Base-by-base conservation (phyloP, 2,888 invertebrate genomes). In the Axea sp. region DNA sequence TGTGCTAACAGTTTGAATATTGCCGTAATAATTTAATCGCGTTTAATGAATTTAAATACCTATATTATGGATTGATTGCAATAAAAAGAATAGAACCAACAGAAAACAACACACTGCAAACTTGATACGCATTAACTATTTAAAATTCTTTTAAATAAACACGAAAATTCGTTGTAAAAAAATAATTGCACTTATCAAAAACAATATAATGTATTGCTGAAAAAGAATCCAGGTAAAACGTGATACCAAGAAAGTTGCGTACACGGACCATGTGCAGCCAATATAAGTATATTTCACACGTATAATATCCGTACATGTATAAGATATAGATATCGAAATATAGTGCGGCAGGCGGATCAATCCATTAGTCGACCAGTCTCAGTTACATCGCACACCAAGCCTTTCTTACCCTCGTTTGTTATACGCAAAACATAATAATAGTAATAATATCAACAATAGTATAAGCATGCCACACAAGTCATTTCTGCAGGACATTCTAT, bases 281-380 rank as follows among this genome's bases (percentile, higher is more conserved):
- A 39, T 45, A 49, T 49, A 55, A 55, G 62, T 72, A 55, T 67
- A 53, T 60, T 67, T 73, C 65, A 53, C 59, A 60, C 60, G 39
- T 33, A 68, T 11, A 31, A 4, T 59, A 51, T 43, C 37, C 31
- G 33, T 72, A 72, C 76, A 76, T 78, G 76, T 78, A 78, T 73
- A 77, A 76, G 78, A 77, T 79, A 76, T 80, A 78, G 80, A 77
- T 80, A 81, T 78, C 76, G 76, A 73, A 77, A 79, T 81, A 80
- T 82, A 80, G 47, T 73, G 78, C 78, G 77, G 78, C 79, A 69
- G 77, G 76, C 78, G 80, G 80, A 83, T 83, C 82, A 82, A 83
- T 82, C 82, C 82, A 83, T 83, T 83, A 83, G 81, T 79, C 80
- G 77, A 77, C 75, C 73, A 76, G 78, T 77, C 77, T 81, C 79